Base-by-base conservation (phyloP, 2,797 vertebrate species). In the Telmatherina bonti region DNA sequence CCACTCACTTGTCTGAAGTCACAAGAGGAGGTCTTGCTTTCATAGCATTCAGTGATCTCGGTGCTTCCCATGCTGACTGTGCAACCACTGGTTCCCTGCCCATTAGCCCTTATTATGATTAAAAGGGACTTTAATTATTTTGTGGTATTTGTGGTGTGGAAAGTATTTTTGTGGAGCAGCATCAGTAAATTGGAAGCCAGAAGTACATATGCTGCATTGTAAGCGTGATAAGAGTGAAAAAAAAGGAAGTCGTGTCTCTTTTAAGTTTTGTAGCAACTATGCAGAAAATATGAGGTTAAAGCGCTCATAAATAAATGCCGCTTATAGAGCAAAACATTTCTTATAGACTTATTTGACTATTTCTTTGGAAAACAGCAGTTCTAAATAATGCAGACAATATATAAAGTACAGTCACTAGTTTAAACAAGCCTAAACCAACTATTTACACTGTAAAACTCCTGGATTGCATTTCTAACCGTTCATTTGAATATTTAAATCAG, bases 21-120 rank as follows among this genome's bases (percentile, higher is more conserved):
- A 89, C 87, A 82, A 68, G 82, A 89, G 82, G 87, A 88, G 84
- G 69, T 87, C 85, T 76, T 76, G 77, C 84, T 88, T 84, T 91
- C 83, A 85, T 81, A 83, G 75, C 78, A 43, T 71, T 85, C 68
- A 78, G 67, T 80, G 75, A 84, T 85, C 83, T 68, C 82, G 68
- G 55, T 68, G 78, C 74, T 89, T 84, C 84, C 76, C 84, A 81
- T 88, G 87, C 82, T 88, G 88, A 92, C 89, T 65, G 72, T 86
- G 86, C 85, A 85, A 68, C 78, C 72, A 78, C 71, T 70, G 72
- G 59, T 66, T 73, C 67, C 35, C 64, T 76, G 76, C 74, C 86
- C 75, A 72, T 35, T 75, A 56, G 78, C 70, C 74, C 70, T 74
- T 82, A 80, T 85, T 74, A 71, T 78, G 81, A 87, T 84, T 79